Evolutionary conservation across 1,140 invertebrate species (phyloP), one percentile per base, ranked within the genome.

Genomic region (Leptestheria dahalacensis): DNA sequence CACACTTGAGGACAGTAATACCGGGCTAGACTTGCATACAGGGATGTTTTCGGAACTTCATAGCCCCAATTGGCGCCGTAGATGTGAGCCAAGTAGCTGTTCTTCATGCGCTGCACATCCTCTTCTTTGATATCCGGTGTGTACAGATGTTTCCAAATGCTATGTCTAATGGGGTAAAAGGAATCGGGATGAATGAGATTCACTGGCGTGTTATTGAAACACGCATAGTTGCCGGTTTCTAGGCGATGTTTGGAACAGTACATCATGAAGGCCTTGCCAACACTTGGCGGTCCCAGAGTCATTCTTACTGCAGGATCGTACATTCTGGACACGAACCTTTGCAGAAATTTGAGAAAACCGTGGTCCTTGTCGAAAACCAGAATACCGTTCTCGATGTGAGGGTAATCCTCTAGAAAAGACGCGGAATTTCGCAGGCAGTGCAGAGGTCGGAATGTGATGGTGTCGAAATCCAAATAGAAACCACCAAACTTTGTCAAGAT

Each of bases 361-460:
- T 51, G 49, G 11, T 25, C 49, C 11, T 21, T 11, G 20, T 2
- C 2, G 49, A 51, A 51, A 18, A 25, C 49, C 49, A 51, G 23
- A 1, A 51, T 25, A 25, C 49, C 49, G 3, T 51, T 51, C 20
- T 51, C 49, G 3, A 51, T 51, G 9, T 21, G 49, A 10, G 26
- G 23, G 49, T 24, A 51, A 51, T 51, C 49, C 18, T 25, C 11
- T 2, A 51, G 81, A 10, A 79, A 77, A 0, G 82, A 21, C 6
- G 26, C 49, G 6, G 49, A 24, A 26, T 58, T 48, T 18, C 41
- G 28, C 12, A 49, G n/a, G 3, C 33, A 11, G 3, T 58, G 46
- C 20, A 58, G 33, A n/a, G 56, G 21, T 41, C 21, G 41, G 10
- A 12, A 25, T 3, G 49, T 26, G 9, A 89, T 77, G 1, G 87